Conservation (phyloP, 2,113 vertebrate genomes). For the Festucalex cinctus region DNA sequence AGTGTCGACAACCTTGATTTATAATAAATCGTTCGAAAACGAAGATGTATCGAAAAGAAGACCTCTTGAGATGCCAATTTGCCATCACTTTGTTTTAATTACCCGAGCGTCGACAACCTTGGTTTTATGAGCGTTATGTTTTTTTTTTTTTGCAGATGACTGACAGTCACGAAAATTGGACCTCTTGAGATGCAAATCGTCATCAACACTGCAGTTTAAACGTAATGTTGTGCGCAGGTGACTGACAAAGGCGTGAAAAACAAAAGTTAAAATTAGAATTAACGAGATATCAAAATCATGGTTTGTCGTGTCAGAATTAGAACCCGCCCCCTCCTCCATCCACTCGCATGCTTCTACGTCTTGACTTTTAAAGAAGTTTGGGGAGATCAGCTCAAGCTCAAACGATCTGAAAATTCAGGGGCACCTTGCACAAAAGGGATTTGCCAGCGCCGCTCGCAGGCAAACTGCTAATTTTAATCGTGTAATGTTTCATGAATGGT, state of each 20-base stretch:
- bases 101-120: background rate
- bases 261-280: background rate
- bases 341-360: background rate
- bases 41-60: no score
- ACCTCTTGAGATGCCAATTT: no score
- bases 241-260: background rate
- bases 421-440: background rate
- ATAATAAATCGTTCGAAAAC: no score
- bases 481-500: background rate
- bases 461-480: constrained; percentile 1
- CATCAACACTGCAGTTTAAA: background rate
- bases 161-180: no score
- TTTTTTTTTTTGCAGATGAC: background rate
- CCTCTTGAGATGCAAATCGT: no score
- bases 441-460: background rate
- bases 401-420: background rate
- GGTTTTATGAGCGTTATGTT: background rate
- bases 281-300: background rate
- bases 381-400: background rate
- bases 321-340: background rate
- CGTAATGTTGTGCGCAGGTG: background rate
- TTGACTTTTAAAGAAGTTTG: background rate
- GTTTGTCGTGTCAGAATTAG: background rate
- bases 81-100: background rate
- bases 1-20: no score